phyloP scores from a whole-genome alignment of 2,888 invertebrate species.

The Geophilus truncorum region DNA sequence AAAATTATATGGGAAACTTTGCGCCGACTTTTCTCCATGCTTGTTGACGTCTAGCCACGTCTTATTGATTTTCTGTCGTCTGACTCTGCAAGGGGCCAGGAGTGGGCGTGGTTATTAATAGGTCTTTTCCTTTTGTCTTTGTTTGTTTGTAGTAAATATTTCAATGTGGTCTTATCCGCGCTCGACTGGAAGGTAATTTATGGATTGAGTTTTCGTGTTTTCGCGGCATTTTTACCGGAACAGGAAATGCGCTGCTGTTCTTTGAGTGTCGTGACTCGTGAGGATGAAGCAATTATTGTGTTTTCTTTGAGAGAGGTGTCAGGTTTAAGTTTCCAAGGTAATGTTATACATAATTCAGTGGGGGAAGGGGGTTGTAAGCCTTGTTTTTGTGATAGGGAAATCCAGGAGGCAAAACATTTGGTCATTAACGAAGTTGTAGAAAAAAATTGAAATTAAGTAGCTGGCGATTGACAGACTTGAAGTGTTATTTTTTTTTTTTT shows the following conservation, averaged over 20 bases:
- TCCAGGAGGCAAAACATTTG: neutral
- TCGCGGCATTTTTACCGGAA: neutral
- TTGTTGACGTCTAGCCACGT: neutral
- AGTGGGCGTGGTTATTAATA: conserved; percentile 22
- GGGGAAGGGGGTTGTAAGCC: neutral
- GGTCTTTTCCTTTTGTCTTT: conserved; percentile 21
- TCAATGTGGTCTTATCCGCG: neutral
- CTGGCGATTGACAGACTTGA: no score
- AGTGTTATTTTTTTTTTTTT: no score
- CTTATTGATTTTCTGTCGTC: conserved; percentile 25
- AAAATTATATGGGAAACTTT: neutral
- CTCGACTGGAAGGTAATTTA: neutral
- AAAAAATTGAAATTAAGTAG: no score
- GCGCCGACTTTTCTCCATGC: neutral
- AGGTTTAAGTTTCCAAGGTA: neutral
- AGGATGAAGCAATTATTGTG: neutral
- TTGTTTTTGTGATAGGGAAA: neutral
- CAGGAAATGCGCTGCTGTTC: neutral
- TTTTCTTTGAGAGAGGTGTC: neutral
- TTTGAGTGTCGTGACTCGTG: neutral
- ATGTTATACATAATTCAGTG: neutral
- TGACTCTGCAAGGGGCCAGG: neutral
- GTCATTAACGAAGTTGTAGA: no score
- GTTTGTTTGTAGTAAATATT: conserved; percentile 7
- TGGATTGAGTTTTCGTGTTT: neutral